These are phyloP conservation scores for Nesometra sesokonis DNA, from an alignment of 35 echinoderm and acorn worm genomes.

Conservation along the genomic window DNA sequence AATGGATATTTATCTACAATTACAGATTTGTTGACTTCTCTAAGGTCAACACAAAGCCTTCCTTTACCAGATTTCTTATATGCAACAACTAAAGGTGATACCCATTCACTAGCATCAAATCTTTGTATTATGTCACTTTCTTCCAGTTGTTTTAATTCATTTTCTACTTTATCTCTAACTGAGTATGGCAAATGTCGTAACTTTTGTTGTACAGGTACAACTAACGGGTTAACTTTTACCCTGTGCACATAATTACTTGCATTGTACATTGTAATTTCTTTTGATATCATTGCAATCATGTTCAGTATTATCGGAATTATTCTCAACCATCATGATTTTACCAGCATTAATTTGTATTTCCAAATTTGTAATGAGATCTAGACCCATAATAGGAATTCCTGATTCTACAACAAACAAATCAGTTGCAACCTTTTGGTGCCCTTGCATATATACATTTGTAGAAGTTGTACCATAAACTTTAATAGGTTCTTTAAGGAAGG, in stretches of 20 bases:
- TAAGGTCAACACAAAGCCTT: conserved; percentile 30
- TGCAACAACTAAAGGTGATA: no score
- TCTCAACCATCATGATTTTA: neutral
- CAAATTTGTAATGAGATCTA: conserved; percentile 32
- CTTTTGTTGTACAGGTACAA: conserved; percentile 3
- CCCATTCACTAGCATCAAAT: conserved; percentile 61
- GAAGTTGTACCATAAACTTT: no score
- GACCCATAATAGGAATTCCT: conserved; percentile 29
- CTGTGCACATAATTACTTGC: conserved; percentile 9
- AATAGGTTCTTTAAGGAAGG: neutral
- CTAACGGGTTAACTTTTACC: neutral
- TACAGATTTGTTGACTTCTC: conserved; percentile 37
- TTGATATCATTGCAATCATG: neutral
- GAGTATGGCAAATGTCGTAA: conserved; percentile 2
- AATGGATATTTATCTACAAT: conserved; percentile 42
- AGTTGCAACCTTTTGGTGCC: neutral
- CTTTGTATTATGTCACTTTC: conserved; percentile 34
- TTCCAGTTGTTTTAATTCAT: conserved; percentile 20
- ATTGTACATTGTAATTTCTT: neutral
- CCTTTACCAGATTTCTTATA: no score
- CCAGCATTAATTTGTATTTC: neutral
- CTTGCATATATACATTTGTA: neutral
- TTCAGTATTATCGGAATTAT: neutral
- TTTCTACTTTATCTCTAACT: conserved; percentile 18
- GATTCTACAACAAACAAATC: conserved; percentile 3